Base-by-base conservation (phyloP, 2,888 invertebrate genomes). In the Galerucella pusilla region DNA sequence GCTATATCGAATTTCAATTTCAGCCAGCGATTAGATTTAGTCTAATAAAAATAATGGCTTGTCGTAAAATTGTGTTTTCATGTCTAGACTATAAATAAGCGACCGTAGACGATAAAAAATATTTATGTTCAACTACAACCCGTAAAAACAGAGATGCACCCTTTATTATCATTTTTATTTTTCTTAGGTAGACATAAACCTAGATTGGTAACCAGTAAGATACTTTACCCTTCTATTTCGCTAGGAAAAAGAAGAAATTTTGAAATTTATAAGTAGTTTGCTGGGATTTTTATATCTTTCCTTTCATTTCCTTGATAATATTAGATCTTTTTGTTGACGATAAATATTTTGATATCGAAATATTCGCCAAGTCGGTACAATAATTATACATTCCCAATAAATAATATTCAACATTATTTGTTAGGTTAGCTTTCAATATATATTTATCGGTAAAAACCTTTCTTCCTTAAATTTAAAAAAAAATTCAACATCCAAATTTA, bases 101-200 rank as follows among this genome's bases (percentile, higher is more conserved):
- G 72, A 75, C 68, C 71, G 57, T 61, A 68, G 77, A 73, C 75
- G 72, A 76, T 79, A 77, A 79, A 77, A 77, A 79, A 76, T 78
- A 78, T 77, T 79, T 78, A 77, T 74, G 75, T 75, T 75, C 71
- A 74, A 75, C 75, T 77, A 77, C 75, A 73, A 57, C 72, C 35
- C 71, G 69, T 77, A 77, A 77, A 77, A 77, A 75, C 68, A 68
- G 77, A 61, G 77, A 77, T 75, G 75, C 75, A 73, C 73, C 76
- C 76, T 73, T 76, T 76, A 76, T 66, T 61, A 59, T 71, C 71
- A 70, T 71, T 76, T 76, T 73, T 73, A 73, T 76, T 76, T 76
- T 76, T 72, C 72, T 76, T 72, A 67, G 76, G 75, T 75, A 68
- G 69, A 75, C 69, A 72, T 75, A 75, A 75, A 75, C 71, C 72